Conservation (phyloP, 92 coral and sea anemone genomes). For the Actinernus sp. region DNA sequence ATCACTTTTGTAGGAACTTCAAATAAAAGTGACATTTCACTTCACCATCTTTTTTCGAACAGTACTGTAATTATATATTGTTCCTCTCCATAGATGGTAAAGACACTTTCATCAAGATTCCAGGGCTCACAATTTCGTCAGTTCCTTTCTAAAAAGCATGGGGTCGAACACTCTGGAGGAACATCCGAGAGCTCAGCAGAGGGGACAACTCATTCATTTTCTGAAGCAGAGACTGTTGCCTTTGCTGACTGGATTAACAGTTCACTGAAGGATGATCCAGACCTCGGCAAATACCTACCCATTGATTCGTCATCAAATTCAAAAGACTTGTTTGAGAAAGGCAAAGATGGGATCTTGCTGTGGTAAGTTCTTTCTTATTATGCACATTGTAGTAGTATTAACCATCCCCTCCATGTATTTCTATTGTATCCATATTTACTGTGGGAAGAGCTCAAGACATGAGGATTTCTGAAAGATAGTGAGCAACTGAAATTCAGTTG, state of each 20-base stretch:
- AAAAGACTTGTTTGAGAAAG: conserved; percentile 77
- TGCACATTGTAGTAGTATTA: too few relatives aligned
- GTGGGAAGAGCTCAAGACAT: too few relatives aligned
- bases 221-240: conserved; percentile 91
- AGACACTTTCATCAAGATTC: background rate
- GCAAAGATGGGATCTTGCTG: conserved; percentile 84
- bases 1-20: too few relatives aligned
- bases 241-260: conserved; percentile 97
- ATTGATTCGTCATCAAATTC: conserved; percentile 62
- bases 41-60: too few relatives aligned
- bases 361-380: conserved; percentile 79
- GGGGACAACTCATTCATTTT: conserved; percentile 87
- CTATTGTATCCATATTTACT: too few relatives aligned
- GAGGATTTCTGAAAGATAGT: too few relatives aligned
- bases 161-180: conserved; percentile 77
- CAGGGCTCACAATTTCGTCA: conserved; percentile 57
- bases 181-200: conserved; percentile 90
- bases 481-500: too few relatives aligned
- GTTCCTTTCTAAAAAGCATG: conserved; percentile 67
- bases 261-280: conserved; percentile 73
- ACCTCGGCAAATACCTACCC: conserved; percentile 68
- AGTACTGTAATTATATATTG: too few relatives aligned
- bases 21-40: too few relatives aligned
- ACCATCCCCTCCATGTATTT: too few relatives aligned
- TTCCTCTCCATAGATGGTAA: background rate